Conservation (phyloP, 1,140 invertebrate genomes). For the Mylabris phalerata region DNA sequence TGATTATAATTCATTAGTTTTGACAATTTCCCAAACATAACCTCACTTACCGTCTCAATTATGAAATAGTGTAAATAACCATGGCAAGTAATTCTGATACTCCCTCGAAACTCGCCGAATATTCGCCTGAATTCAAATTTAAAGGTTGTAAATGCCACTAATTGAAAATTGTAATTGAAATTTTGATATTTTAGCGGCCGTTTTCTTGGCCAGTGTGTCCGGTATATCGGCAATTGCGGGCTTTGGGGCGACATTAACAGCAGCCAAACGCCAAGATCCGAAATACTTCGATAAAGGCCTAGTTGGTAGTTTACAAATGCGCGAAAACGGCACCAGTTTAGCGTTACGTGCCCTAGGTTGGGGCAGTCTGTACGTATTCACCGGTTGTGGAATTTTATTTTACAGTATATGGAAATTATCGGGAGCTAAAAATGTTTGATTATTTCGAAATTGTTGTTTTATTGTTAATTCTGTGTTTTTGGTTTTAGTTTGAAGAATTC, state of each 20-base stretch:
- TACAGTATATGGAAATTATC: conserved; percentile 84
- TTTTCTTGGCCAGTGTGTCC: conserved; percentile 70
- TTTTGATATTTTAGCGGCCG: conserved; percentile 50
- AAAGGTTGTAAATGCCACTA: not conserved
- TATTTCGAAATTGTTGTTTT: not conserved
- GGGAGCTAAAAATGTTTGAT: conserved; percentile 67
- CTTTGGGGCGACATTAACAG: conserved; percentile 69
- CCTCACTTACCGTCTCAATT: no score
- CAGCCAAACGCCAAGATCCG: conserved; percentile 73
- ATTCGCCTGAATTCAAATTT: conserved; percentile 11
- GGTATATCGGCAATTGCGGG: conserved; percentile 74
- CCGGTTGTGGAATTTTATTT: conserved; percentile 72
- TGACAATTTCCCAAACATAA: no score
- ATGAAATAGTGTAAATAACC: no score
- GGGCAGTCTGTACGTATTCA: conserved; percentile 79
- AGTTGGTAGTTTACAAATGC: conserved; percentile 53
- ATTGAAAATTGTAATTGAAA: not conserved
- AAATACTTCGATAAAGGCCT: conserved; percentile 72
- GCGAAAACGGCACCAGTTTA: conserved; percentile 69
- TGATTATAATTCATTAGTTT: no score
- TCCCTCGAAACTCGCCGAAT: not conserved
- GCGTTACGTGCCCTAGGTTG: conserved; percentile 77
- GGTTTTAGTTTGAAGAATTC: conserved; percentile 61
- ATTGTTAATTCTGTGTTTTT: not conserved
- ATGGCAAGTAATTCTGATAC: not conserved